phyloP scores from a whole-genome alignment of 2,113 vertebrate species.

The Oriolus oriolus region DNA sequence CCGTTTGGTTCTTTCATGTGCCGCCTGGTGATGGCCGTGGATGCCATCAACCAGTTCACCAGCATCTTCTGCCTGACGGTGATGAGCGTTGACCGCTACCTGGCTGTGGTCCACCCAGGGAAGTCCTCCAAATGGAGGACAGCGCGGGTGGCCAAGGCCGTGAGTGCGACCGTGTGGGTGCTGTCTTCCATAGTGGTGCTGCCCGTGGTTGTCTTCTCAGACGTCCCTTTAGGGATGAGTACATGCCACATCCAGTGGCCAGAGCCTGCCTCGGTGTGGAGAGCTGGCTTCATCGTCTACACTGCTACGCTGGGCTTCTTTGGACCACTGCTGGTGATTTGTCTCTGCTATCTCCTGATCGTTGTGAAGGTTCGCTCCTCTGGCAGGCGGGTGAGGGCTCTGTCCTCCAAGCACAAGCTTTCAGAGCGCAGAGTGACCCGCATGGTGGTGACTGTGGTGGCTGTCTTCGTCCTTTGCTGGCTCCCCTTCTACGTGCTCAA shows the following conservation, averaged over 20 bases:
- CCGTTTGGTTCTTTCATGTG: conserved; percentile 94
- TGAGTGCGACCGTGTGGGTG: conserved; percentile 87
- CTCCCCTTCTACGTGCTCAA: conserved; percentile 92
- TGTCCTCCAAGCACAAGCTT: conserved; percentile 81
- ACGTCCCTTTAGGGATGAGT: conserved; percentile 83
- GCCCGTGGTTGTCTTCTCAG: conserved; percentile 89
- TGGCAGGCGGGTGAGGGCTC: conserved; percentile 79
- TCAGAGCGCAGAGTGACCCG: conserved; percentile 89
- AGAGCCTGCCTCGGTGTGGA: conserved; percentile 85
- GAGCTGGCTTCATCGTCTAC: conserved; percentile 88
- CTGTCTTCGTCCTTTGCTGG: conserved; percentile 91
- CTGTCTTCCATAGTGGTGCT: conserved; percentile 89
- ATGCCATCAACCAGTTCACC: conserved; percentile 96
- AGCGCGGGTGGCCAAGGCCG: conserved; percentile 81
- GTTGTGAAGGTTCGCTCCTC: conserved; percentile 88
- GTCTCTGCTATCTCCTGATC: conserved; percentile 90
- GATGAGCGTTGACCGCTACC: conserved; percentile 93
- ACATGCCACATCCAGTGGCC: conserved; percentile 95
- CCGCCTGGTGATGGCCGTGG: conserved; percentile 92
- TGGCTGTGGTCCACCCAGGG: conserved; percentile 90
- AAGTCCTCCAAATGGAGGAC: conserved; percentile 88
- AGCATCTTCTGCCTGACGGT: conserved; percentile 97
- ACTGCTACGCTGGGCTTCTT: conserved; percentile 89
- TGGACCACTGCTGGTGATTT: conserved; percentile 88
- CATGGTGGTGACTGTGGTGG: conserved; percentile 95